phyloP scores from a whole-genome alignment of 2,888 invertebrate species.

The Labia minor region DNA sequence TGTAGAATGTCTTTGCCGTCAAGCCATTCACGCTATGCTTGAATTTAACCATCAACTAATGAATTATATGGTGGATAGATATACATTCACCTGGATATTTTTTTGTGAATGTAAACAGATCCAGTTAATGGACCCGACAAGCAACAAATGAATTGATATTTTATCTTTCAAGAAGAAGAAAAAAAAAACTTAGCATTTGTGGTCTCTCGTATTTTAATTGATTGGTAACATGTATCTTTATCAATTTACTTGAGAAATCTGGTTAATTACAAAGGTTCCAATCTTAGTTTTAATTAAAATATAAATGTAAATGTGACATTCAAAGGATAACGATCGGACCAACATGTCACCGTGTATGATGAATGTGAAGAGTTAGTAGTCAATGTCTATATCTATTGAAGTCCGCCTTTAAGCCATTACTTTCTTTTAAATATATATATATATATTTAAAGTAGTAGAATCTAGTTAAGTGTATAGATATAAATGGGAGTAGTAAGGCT shows the following conservation, averaged over 20 bases:
- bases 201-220: neutral
- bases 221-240: neutral
- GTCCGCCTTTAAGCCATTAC: neutral
- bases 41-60: constrained; percentile 5
- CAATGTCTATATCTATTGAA: neutral
- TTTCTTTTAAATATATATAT: neutral
- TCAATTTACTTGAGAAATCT: neutral
- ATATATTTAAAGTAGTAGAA: neutral
- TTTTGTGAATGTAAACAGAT: neutral
- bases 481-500: too few relatives aligned
- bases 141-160: neutral
- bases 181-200: neutral
- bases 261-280: neutral
- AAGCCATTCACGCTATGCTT: neutral
- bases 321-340: neutral
- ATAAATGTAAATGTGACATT: neutral
- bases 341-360: neutral
- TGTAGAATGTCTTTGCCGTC: neutral
- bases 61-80: too few relatives aligned
- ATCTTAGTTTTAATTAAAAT: neutral
- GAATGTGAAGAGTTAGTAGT: neutral
- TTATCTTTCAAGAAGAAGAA: neutral
- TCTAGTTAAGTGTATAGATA: neutral
- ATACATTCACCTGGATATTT: neutral
- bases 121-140: neutral